A percentile compares a stretch with the other conserved stretches of the same genome.
Conservation (phyloP, 2,888 invertebrate species). For the Crocallis elinguaria region DNA sequence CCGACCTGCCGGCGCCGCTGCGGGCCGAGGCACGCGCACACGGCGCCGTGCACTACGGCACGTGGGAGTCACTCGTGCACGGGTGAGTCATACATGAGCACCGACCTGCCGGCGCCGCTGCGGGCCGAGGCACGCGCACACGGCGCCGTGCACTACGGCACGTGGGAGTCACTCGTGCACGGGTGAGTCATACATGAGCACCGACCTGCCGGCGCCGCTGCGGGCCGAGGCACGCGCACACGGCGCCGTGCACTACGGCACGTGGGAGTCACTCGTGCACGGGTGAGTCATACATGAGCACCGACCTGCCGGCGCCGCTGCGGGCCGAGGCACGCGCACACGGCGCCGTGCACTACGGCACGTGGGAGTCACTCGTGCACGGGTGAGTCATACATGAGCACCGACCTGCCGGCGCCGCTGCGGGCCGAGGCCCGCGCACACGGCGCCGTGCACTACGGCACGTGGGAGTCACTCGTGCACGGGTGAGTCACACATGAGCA, state of each 20-base stretch:
- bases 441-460: no score
- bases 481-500: no score
- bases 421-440: no score
- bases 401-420: no score
- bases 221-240: slow-evolving; percentile 44
- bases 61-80: slow-evolving; percentile 95
- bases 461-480: no score
- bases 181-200: slow-evolving; percentile 85
- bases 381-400: no score
- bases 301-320: no score
- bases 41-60: slow-evolving; percentile 90
- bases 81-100: slow-evolving; percentile 85
- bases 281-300: slow-evolving; percentile 81
- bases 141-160: slow-evolving; percentile 90
- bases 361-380: no score
- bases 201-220: slow-evolving; percentile 42
- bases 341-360: no score
- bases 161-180: slow-evolving; percentile 95
- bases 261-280: slow-evolving; percentile 95
- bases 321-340: no score
- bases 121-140: slow-evolving; percentile 44
- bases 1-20: slow-evolving; percentile 42
- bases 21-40: slow-evolving; percentile 44
- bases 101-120: slow-evolving; percentile 42
- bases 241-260: slow-evolving; percentile 90